Evolutionary conservation across 2,113 vertebrate genomes (phyloP).

Genomic region (Anseranas semipalmata): DNA sequence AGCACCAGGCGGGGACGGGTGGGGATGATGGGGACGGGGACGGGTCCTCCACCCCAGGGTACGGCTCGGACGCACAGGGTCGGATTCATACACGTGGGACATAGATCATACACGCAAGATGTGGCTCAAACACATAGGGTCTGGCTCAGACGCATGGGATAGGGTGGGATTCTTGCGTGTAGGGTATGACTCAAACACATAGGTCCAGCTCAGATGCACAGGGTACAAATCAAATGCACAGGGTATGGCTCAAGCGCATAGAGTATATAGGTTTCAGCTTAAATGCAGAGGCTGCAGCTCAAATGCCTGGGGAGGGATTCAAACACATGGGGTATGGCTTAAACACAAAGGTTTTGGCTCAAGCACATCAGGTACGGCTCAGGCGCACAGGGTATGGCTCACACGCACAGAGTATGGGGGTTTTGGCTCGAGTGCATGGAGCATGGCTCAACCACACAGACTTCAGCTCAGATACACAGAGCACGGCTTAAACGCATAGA

Average conservation of each 20-base stretch:
- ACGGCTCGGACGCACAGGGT: accelerated
- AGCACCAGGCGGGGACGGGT: background rate
- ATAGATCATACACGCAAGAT: background rate
- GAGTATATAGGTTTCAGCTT: background rate
- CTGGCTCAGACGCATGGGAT: accelerated
- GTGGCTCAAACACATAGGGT: too few relatives aligned
- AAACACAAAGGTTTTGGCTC: background rate
- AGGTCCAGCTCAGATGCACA: background rate
- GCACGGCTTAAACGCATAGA: accelerated
- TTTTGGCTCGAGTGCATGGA: accelerated
- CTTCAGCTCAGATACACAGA: background rate
- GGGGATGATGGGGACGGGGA: background rate
- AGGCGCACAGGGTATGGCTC: accelerated
- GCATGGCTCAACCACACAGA: accelerated
- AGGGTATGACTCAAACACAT: too few relatives aligned
- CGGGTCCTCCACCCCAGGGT: background rate
- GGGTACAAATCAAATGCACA: background rate
- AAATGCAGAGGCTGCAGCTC: background rate
- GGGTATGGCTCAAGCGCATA: accelerated
- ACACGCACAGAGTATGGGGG: accelerated
- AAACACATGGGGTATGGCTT: background rate
- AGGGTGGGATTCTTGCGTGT: accelerated
- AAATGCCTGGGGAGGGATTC: too few relatives aligned
- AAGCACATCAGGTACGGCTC: too few relatives aligned
- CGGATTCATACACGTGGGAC: background rate